Percentiles rank a stretch among this genome's conserved stretches.
These are phyloP conservation scores for Paedocypris sp. DNA, from an alignment of 2,113 vertebrate genomes.

Conservation along the genomic window DNA sequence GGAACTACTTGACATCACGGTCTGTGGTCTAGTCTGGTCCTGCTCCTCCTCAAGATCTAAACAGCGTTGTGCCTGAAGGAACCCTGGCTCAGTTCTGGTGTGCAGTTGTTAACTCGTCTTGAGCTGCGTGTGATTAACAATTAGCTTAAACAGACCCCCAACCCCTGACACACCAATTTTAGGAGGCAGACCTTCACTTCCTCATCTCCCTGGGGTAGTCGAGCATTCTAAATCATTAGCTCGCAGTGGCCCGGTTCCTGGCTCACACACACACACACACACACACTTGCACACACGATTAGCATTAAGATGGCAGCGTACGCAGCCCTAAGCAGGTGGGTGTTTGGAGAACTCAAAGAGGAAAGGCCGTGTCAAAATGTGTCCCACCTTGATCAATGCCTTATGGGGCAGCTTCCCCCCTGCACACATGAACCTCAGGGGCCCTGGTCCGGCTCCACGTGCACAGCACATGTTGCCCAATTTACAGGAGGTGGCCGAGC, in stretches of 20 bases:
- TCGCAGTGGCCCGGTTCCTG: constrained; percentile 31
- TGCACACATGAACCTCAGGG: constrained; percentile 10
- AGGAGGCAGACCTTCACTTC: constrained; percentile 50
- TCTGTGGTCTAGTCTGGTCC: neutral
- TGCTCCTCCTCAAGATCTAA: neutral
- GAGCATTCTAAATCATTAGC: constrained; percentile 59
- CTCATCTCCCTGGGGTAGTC: constrained; percentile 43
- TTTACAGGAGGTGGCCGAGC: constrained; percentile 25
- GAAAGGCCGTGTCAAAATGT: constrained; percentile 32
- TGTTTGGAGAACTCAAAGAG: constrained; percentile 22
- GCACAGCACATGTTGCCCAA: constrained; percentile 38
- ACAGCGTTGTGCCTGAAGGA: neutral
- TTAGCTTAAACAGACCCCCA: constrained; percentile 45
- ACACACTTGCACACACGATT: neutral
- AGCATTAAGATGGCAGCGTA: constrained; percentile 13
- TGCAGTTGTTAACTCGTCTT: constrained; percentile 46
- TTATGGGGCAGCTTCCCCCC: constrained; percentile 28
- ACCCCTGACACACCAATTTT: constrained; percentile 42
- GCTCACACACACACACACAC: constrained; percentile 31
- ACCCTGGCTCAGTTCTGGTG: constrained; percentile 46
- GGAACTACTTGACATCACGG: neutral
- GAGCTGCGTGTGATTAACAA: constrained; percentile 55
- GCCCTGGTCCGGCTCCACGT: constrained; percentile 26
- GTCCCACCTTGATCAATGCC: constrained; percentile 38
- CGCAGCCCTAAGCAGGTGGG: constrained; percentile 31